These are phyloP conservation scores for Camponotus fellah DNA, from an alignment of 2,888 invertebrate species.

Conservation along the genomic window DNA sequence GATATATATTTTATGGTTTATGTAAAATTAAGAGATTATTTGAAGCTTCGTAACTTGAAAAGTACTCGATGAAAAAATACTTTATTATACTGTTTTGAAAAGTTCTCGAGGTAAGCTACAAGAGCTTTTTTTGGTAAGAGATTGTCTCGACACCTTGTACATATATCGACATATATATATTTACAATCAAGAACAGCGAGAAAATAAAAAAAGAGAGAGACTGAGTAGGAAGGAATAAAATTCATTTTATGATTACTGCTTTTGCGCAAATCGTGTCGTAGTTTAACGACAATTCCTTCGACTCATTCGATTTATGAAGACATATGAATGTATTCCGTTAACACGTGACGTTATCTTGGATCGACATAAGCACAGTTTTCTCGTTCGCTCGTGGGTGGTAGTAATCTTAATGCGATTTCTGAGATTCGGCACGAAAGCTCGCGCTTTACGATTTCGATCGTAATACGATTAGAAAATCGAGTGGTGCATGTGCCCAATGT, in stretches of 20 bases:
- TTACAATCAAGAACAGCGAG: too few species aligned
- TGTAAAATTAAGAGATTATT: too few species aligned
- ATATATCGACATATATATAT: too few species aligned
- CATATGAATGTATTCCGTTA: slow-evolving; percentile 44
- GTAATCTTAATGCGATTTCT: slow-evolving; percentile 53
- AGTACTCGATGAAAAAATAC: too few species aligned
- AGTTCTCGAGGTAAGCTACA: too few species aligned
- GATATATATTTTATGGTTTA: too few species aligned
- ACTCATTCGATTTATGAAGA: slow-evolving; percentile 49
- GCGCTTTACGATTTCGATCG: slow-evolving; percentile 57
- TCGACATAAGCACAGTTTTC: slow-evolving; percentile 41
- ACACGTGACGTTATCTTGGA: slow-evolving; percentile 44
- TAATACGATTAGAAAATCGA: slow-evolving; percentile 71
- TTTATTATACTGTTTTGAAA: too few species aligned
- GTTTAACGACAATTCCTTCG: slow-evolving; percentile 35
- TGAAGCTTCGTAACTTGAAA: too few species aligned
- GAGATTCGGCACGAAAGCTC: slow-evolving; percentile 55
- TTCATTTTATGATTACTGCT: background rate
- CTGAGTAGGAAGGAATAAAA: slow-evolving; percentile 17
- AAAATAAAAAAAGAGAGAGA: too few species aligned
- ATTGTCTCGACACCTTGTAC: too few species aligned
- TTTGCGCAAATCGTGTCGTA: slow-evolving; percentile 19
- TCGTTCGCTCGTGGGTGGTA: slow-evolving; percentile 31
- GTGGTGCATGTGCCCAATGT: slow-evolving; percentile 39
- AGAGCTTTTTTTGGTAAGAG: too few species aligned